A percentile compares a stretch with the other conserved stretches of the same genome.
Conservation (phyloP, 1,140 invertebrate genomes). For the Aphelenchoides besseyi region DNA sequence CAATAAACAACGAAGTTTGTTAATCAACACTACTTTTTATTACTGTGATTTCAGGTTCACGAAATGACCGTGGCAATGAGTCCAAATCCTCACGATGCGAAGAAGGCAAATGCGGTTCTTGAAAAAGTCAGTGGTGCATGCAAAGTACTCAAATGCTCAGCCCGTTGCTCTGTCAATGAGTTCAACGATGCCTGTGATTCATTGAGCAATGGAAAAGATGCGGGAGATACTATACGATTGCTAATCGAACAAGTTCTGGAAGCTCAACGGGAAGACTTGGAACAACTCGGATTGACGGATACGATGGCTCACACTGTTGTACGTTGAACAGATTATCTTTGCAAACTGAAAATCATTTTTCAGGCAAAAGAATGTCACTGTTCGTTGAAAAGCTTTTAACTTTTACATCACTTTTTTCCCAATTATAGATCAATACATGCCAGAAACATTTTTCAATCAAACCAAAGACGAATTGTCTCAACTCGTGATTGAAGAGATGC, state of each 20-base stretch:
- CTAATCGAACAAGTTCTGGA: conserved; percentile 28
- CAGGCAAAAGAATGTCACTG: too few relatives aligned
- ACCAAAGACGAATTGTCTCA: conserved; percentile 12
- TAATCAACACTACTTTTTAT: background rate
- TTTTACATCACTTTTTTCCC: background rate
- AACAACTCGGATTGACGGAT: conserved; percentile 15
- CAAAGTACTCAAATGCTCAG: conserved; percentile 15
- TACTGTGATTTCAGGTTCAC: conserved; percentile 3
- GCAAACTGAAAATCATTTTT: background rate
- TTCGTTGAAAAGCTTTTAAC: too few relatives aligned
- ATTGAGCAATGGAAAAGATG: conserved; percentile 23
- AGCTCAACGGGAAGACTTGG: conserved; percentile 29
- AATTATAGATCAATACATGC: conserved; percentile 18
- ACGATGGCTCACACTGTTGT: conserved; percentile 19
- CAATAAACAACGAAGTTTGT: conserved; percentile 17
- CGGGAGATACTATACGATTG: conserved; percentile 7
- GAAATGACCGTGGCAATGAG: conserved; percentile 15
- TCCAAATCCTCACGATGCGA: conserved; percentile 13
- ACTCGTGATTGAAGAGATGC: conserved; percentile 19
- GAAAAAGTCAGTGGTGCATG: conserved; percentile 24
- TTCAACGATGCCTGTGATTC: conserved; percentile 18
- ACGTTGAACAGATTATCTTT: conserved; percentile 18
- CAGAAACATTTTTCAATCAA: conserved; percentile 13
- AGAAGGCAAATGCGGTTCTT: conserved; percentile 16
- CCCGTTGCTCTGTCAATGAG: conserved; percentile 21